phyloP scores from a whole-genome alignment of 2,113 vertebrate genomes.

The Leucosticte australis region DNA sequence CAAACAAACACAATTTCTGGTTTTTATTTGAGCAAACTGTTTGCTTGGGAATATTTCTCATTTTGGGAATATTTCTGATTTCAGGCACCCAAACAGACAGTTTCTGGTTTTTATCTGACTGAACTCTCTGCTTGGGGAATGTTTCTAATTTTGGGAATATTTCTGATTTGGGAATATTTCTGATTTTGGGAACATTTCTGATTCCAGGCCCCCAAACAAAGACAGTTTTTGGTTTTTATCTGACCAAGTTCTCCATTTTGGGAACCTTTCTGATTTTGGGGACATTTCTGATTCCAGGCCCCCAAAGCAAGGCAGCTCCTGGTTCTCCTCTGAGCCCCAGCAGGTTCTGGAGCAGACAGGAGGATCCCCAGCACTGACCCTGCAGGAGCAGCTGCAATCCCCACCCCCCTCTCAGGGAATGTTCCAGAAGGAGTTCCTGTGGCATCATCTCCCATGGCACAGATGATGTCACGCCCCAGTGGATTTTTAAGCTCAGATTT shows the following conservation, averaged over 20 bases:
- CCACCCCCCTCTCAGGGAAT: neutral
- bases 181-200: too few relatives aligned
- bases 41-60: too few relatives aligned
- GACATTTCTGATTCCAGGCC: neutral
- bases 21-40: too few relatives aligned
- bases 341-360: neutral
- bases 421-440: neutral
- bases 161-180: too few relatives aligned
- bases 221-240: fast-evolving
- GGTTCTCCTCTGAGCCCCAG: neutral
- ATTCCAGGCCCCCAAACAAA: too few relatives aligned
- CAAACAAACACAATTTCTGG: too few relatives aligned
- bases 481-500: neutral
- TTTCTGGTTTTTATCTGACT: too few relatives aligned
- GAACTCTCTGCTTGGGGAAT: too few relatives aligned
- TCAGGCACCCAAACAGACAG: too few relatives aligned
- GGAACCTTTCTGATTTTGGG: too few relatives aligned
- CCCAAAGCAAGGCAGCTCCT: neutral
- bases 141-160: too few relatives aligned
- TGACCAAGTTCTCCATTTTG: neutral
- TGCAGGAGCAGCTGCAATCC: neutral
- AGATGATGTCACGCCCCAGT: neutral
- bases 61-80: too few relatives aligned
- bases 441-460: neutral
- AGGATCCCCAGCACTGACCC: neutral